Evolutionary conservation across 2,888 invertebrate species (phyloP), one percentile per base, ranked within the genome.

Genomic region (Zhuqinia jingwanae): DNA sequence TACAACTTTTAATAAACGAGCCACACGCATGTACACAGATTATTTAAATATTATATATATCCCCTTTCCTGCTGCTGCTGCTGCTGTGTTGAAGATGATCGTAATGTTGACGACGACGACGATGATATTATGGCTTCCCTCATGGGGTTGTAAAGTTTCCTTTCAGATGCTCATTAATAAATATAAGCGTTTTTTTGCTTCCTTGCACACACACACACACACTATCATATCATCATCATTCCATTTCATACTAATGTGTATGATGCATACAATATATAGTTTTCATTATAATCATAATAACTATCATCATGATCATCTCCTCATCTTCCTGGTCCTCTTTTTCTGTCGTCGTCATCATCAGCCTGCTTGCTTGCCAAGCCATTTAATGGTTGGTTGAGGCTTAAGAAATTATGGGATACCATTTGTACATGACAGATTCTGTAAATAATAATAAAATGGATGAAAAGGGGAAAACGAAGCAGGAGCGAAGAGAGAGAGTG

Each of bases 1-100:
- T 78, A 85, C 77, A 85, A 85, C 85, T 85, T 85, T 85, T 85
- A 85, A 85, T 85, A 85, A 85, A 85, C 78, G 85, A 78, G 78
- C 70, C 70, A 60, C 58, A 73, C 60, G 78, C 70, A 73, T 85
- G 85, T 85, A 78, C 85, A 85, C 85, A 78, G 85, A 85, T 85
- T 85, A 85, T 85, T 85, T 85, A 85, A 85, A 85, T 85, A 85
- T 85, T 85, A 85, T 85, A 77, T 85, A 78, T 70, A 68, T 60
- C n/a, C 36, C 8, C 36, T 36, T 8, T 36, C 8, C 45, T 68
- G 77, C 77, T 70, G 58, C n/a, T n/a, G n/a, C n/a, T n/a, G n/a
- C n/a, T n/a, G n/a, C n/a, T n/a, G n/a, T n/a, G n/a, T n/a, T n/a
- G n/a, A n/a, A n/a, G n/a, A n/a, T n/a, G n/a, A n/a, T n/a, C n/a